phyloP scores from a whole-genome alignment of 1,140 invertebrate species.

The Saccostrea glomerata region DNA sequence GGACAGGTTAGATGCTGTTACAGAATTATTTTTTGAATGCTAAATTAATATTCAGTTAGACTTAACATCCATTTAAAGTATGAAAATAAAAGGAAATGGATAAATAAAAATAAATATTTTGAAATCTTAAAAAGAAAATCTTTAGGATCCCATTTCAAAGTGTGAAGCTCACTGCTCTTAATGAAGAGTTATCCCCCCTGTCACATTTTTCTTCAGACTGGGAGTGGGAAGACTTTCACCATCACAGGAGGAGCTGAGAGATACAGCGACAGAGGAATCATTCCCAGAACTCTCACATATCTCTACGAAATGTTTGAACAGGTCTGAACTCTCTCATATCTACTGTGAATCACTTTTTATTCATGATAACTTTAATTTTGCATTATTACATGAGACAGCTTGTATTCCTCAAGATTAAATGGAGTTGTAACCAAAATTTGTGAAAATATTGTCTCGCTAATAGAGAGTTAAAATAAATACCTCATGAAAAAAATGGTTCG shows the following conservation, averaged over 20 bases:
- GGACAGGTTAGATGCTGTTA: constrained; percentile 74
- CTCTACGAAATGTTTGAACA: constrained; percentile 78
- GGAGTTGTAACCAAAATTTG: too few relatives aligned
- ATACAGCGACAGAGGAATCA: constrained; percentile 78
- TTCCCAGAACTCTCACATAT: constrained; percentile 78
- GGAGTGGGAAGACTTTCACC: constrained; percentile 80
- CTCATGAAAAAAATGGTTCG: not conserved
- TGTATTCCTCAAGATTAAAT: too few relatives aligned
- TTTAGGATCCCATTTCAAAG: too few relatives aligned
- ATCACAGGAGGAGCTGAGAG: constrained; percentile 79
- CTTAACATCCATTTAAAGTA: too few relatives aligned
- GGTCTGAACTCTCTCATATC: constrained; percentile 55
- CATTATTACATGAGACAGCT: too few relatives aligned
- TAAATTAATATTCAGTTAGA: not conserved
- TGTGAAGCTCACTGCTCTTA: not conserved
- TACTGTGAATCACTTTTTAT: too few relatives aligned
- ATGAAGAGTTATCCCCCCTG: not conserved
- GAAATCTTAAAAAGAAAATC: too few relatives aligned
- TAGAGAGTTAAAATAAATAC: not conserved
- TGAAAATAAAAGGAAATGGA: too few relatives aligned
- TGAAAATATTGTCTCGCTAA: too few relatives aligned
- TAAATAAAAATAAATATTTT: too few relatives aligned
- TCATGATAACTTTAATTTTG: too few relatives aligned
- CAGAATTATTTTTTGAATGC: not conserved
- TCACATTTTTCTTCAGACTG: constrained; percentile 72